phyloP scores from a whole-genome alignment of 2,888 invertebrate genomes.

The Dioctria linearis region DNA sequence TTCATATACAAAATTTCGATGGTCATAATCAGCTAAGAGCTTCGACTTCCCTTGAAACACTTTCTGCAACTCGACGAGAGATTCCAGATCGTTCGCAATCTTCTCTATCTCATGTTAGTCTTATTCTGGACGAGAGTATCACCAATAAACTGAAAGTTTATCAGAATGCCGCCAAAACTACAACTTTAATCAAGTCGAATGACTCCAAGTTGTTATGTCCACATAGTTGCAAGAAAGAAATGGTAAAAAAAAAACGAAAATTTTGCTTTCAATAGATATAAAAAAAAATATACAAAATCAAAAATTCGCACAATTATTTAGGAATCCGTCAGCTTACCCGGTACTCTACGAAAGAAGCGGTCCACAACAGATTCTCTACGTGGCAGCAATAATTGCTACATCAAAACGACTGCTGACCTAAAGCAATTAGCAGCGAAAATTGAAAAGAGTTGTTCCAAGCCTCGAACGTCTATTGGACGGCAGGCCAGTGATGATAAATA shows the following conservation, averaged over 20 bases:
- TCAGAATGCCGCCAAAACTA: constrained; percentile 57
- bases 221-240: constrained; percentile 18
- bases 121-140: constrained; percentile 64
- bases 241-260: background rate
- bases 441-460: constrained; percentile 56
- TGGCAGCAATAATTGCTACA: constrained; percentile 65
- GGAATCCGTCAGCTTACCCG: constrained; percentile 59
- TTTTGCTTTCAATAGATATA: constrained; percentile 9
- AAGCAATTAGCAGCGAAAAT: constrained; percentile 48
- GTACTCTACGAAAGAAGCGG: constrained; percentile 65
- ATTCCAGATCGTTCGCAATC: constrained; percentile 68
- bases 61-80: constrained; percentile 49
- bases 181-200: constrained; percentile 1
- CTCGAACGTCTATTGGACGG: constrained; percentile 45
- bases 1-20: constrained; percentile 41
- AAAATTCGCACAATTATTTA: constrained; percentile 32
- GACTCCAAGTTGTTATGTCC: constrained; percentile 48
- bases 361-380: constrained; percentile 67
- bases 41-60: constrained; percentile 54
- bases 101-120: constrained; percentile 65
- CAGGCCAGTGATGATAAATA: constrained; percentile 57
- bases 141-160: constrained; percentile 67
- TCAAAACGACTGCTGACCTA: constrained; percentile 54
- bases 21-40: constrained; percentile 19
- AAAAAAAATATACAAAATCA: background rate